Evolutionary conservation across 2,888 invertebrate species (phyloP), one percentile per base, ranked within the genome.

Genomic region (Chrysolina oricalcia): DNA sequence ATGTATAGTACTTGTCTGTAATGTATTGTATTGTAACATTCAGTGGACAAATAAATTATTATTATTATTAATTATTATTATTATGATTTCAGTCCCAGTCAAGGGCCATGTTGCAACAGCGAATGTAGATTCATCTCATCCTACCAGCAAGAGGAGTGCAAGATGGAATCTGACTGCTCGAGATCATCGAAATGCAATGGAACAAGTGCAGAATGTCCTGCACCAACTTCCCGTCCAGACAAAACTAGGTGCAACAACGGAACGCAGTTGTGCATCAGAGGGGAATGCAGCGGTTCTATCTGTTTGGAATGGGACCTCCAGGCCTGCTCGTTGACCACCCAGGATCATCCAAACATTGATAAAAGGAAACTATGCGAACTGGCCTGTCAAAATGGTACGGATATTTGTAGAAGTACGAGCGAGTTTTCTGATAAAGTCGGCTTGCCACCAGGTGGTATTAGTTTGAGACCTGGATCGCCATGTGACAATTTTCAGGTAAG

Each of bases 41-140:
- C n/a, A n/a, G n/a, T n/a, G n/a, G n/a, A n/a, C n/a, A n/a, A n/a
- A n/a, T n/a, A n/a, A n/a, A n/a, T n/a, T n/a, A n/a, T n/a, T n/a
- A n/a, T n/a, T n/a, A n/a, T n/a, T n/a, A n/a, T n/a, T n/a, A n/a
- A n/a, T n/a, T n/a, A n/a, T n/a, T n/a, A 8, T 35, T 35, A 6
- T 35, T 8, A 35, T 4, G 15, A 46, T 13, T 65, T 59, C 65
- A 78, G 98, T 87, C 99, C 99, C 0, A 98, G 98, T 71, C 96
- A 99, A 91, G 99, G 99, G 9, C 98, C 98, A 27, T 99, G 99
- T 90, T 99, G 99, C 90, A 99, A 99, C 89, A 92, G 93, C 84
- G 91, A 94, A 78, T 92, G 92, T 76, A 91, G 91, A 82, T 98
- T 96, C 89, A 93, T 96, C 80, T 90, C 92, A 17, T 87, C 90